Evolutionary conservation across 2,113 vertebrate genomes (phyloP), one percentile per base, ranked within the genome.

Genomic region (Tetrax tetrax): DNA sequence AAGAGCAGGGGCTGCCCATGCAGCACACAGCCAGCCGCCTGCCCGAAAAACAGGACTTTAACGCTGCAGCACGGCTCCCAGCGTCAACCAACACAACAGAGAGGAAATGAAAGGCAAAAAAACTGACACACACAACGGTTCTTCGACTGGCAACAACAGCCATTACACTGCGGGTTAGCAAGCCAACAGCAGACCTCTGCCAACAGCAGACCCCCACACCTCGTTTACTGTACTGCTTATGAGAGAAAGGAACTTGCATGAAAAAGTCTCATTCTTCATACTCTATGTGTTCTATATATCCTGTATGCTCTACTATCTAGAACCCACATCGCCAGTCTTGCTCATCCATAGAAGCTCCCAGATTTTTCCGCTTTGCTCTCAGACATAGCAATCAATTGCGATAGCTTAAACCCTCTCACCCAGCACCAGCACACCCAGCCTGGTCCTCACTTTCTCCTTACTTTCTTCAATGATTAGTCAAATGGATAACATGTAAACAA

Each of bases 101-200:
- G 20, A 57, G 25, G 18, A 57, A 71, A 50, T 1, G 15, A 31
- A 64, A 54, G 35, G 13, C 11, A 11, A 7, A 57, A 45, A 20
- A 59, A 38, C 8, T 6, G 9, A 4, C 31, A 16, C 45, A 22
- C 14, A 14, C 8, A 48, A 13, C 1, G 1, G 8, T 20, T 20
- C 14, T 56, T 47, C 2, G 1, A 3, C 41, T 35, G 38, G 45
- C 45, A 22, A 5, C 15, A 10, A 12, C 6, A 4, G 45, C 13
- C 9, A 0, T 27, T 33, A 33, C 18, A 51, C 64, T 43, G 22
- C 3, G 0, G 24, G 43, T 18, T 41, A 45, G 23, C 37, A 47
- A 45, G 25, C 33, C 33, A 63, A 17, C 10, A 38, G 23, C 27
- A 80, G 56, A 53, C 6, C 25, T 41, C 41, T 41, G 25, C 33